phyloP scores from a whole-genome alignment of 2,797 vertebrate species.

The Lateolabrax maculatus region DNA sequence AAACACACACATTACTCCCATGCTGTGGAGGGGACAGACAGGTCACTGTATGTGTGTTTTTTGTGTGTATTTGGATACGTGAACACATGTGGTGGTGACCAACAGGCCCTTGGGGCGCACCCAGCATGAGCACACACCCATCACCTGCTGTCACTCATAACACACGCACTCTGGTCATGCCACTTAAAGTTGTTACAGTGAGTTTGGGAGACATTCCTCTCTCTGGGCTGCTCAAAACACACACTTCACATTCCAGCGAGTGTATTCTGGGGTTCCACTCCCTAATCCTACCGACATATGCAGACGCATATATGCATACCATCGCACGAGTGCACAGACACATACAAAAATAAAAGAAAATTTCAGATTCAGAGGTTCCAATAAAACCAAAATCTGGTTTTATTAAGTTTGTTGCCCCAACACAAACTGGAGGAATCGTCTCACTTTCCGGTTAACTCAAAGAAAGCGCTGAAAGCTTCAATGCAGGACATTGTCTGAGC shows the following conservation, averaged over 20 bases:
- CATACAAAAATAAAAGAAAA: slow-evolving; percentile 49
- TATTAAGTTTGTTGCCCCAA: slow-evolving; percentile 18
- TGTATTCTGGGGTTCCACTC: slow-evolving; percentile 83
- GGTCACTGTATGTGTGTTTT: slow-evolving; percentile 6
- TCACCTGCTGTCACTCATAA: slow-evolving; percentile 80
- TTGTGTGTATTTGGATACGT: background rate
- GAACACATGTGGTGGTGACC: slow-evolving; percentile 46
- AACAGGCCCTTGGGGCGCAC: slow-evolving; percentile 45
- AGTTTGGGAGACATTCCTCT: slow-evolving; percentile 76
- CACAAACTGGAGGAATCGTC: slow-evolving; percentile 32
- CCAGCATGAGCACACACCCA: slow-evolving; percentile 58
- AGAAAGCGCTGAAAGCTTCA: slow-evolving; percentile 24
- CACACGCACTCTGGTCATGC: slow-evolving; percentile 48
- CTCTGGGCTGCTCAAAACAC: slow-evolving; percentile 71
- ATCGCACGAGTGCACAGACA: slow-evolving; percentile 25
- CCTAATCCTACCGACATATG: slow-evolving; percentile 78
- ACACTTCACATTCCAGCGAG: slow-evolving; percentile 79
- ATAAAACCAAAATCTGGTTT: slow-evolving; percentile 23
- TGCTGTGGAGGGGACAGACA: slow-evolving; percentile 23
- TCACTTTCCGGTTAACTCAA: slow-evolving; percentile 34
- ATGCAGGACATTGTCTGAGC: background rate
- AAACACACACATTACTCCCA: slow-evolving; percentile 54
- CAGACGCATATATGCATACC: slow-evolving; percentile 68
- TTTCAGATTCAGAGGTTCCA: slow-evolving; percentile 48
- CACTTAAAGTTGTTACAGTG: slow-evolving; percentile 73